Evolutionary conservation across 2,797 vertebrate genomes (phyloP).

Genomic region (Anguilla megastoma): DNA sequence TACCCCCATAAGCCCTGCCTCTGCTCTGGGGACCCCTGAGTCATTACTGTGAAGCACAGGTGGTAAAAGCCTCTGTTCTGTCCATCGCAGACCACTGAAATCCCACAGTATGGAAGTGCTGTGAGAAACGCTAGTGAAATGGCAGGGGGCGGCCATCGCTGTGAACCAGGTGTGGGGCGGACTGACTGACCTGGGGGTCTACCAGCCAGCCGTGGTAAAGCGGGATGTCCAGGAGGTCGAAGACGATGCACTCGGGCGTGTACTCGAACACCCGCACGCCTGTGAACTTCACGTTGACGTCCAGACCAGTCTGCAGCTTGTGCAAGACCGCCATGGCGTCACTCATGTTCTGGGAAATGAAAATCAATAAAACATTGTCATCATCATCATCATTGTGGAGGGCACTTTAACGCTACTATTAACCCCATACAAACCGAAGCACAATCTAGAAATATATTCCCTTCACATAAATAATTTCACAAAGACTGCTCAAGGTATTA

Average conservation of each 20-base stretch:
- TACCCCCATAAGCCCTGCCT: neutral
- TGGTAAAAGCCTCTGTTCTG: neutral
- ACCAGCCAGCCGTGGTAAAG: slow-evolving; percentile 98
- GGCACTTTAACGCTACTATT: neutral
- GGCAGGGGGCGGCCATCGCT: neutral
- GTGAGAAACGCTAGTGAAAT: neutral
- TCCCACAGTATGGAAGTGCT: neutral
- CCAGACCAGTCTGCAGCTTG: slow-evolving; percentile 95
- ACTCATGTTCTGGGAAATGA: slow-evolving; percentile 87
- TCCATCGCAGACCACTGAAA: neutral
- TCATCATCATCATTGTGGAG: neutral
- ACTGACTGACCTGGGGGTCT: slow-evolving; percentile 88
- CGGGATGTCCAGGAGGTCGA: slow-evolving; percentile 97
- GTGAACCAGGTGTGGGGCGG: neutral
- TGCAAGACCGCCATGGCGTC: slow-evolving; percentile 97
- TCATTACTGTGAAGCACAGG: neutral
- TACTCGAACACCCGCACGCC: slow-evolving; percentile 97
- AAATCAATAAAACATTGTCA: neutral
- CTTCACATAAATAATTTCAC: neutral
- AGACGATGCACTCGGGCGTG: slow-evolving; percentile 98
- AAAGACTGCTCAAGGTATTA: neutral
- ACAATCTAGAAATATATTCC: neutral
- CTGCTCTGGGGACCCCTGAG: neutral
- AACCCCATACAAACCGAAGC: neutral
- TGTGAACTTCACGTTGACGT: slow-evolving; percentile 97